Percentiles rank a stretch among this genome's conserved stretches.
These are phyloP conservation scores for Anthopleura xanthogrammica DNA, from an alignment of 92 coral and sea anemone species.

Conservation along the genomic window DNA sequence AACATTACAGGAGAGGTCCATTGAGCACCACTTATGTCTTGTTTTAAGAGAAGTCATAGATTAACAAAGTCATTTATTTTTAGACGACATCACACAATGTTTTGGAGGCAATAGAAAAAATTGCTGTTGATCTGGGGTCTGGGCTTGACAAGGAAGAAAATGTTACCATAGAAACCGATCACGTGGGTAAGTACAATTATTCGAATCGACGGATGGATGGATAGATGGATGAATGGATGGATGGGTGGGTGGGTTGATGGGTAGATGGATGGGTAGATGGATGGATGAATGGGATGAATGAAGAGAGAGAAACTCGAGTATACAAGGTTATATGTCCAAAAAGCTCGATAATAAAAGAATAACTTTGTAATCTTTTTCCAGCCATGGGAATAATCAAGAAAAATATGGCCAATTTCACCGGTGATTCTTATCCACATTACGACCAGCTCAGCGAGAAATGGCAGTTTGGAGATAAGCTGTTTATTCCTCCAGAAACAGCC, in stretches of 20 bases:
- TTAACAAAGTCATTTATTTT: not conserved
- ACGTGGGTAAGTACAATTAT: slow-evolving; percentile 37
- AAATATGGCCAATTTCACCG: slow-evolving; percentile 13
- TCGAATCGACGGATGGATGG: not conserved
- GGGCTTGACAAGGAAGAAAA: slow-evolving; percentile 33
- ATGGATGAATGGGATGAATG: too few relatives aligned
- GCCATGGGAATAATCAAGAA: slow-evolving; percentile 56
- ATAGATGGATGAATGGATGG: not conserved
- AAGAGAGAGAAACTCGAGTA: not conserved
- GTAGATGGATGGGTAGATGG: too few relatives aligned
- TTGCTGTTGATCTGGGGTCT: slow-evolving; percentile 50
- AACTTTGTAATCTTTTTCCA: not conserved
- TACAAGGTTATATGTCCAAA: not conserved
- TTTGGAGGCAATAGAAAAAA: slow-evolving; percentile 42
- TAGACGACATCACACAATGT: slow-evolving; percentile 47
- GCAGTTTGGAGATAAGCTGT: slow-evolving; percentile 31
- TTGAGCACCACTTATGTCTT: not conserved
- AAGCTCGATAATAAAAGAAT: not conserved
- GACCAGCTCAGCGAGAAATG: slow-evolving; percentile 32
- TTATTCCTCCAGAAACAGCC: slow-evolving; percentile 40
- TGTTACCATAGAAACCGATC: slow-evolving; percentile 36
- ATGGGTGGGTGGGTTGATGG: not conserved
- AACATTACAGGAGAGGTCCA: too few relatives aligned
- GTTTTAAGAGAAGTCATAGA: not conserved
- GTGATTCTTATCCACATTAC: slow-evolving; percentile 44